These are phyloP conservation scores for Sander lucioperca DNA, from an alignment of 2,113 vertebrate species.

Conservation along the genomic window DNA sequence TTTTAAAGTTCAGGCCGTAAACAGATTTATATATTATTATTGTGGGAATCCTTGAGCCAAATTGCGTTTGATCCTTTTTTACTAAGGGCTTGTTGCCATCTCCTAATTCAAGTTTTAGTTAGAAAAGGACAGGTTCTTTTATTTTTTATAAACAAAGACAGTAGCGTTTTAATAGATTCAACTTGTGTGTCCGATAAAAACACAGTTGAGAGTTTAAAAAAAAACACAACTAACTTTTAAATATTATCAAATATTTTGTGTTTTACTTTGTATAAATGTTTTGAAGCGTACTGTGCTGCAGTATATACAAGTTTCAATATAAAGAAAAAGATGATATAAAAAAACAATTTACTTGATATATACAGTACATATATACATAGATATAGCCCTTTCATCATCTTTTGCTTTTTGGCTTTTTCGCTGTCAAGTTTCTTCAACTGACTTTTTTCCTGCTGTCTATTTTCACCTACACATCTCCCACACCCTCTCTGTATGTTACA, in stretches of 20 bases:
- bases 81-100: not conserved
- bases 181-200: not conserved
- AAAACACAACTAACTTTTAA: not conserved
- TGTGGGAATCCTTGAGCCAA: not conserved
- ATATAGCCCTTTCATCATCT: slow-evolving; percentile 9
- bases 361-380: too few species aligned
- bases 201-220: not conserved
- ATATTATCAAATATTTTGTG: not conserved
- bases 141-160: not conserved
- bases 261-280: not conserved
- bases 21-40: not conserved
- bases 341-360: too few species aligned
- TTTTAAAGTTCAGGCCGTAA: slow-evolving; percentile 32
- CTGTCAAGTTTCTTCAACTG: slow-evolving; percentile 8
- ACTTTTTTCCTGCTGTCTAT: slow-evolving; percentile 36
- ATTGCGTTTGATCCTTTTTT: not conserved
- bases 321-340: not conserved
- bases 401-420: slow-evolving; percentile 24
- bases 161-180: not conserved
- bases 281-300: not conserved
- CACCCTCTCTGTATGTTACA: slow-evolving; percentile 41
- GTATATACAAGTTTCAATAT: not conserved
- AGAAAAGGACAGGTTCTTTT: not conserved
- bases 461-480: slow-evolving; percentile 50
- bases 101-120: slow-evolving; percentile 10